Percentiles rank a stretch among this genome's conserved stretches.
phyloP scores from a whole-genome alignment of 2,113 vertebrate genomes.

The Hepsetus odoe region DNA sequence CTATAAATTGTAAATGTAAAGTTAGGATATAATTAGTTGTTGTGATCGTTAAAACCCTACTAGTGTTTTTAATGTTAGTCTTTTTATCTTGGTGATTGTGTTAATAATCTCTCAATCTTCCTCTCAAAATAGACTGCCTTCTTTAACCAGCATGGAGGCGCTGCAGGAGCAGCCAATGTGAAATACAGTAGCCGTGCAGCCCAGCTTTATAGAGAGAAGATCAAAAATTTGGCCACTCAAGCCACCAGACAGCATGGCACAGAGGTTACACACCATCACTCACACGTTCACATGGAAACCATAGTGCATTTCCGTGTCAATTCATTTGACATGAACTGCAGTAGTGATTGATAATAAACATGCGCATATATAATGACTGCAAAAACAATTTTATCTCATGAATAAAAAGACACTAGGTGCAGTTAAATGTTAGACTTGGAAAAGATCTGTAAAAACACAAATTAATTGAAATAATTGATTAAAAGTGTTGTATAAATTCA shows the following conservation, averaged over 20 bases:
- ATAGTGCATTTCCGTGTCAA: no score
- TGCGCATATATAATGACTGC: not conserved
- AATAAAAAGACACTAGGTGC: no score
- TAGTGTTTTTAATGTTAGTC: no score
- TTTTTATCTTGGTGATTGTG: not conserved
- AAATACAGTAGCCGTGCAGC: constrained; percentile 92
- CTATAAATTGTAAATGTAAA: no score
- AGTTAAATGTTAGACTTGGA: no score
- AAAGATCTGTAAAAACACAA: no score
- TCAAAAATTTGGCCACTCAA: constrained; percentile 84
- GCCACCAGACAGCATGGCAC: constrained; percentile 87
- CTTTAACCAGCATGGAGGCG: constrained; percentile 89
- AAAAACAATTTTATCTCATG: no score
- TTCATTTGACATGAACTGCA: not conserved
- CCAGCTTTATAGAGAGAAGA: constrained; percentile 87
- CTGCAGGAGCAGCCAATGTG: constrained; percentile 81
- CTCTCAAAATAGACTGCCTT: constrained; percentile 77
- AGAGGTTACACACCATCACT: constrained; percentile 72
- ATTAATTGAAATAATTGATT: no score
- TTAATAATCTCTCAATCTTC: constrained; percentile 18
- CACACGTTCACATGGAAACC: not conserved
- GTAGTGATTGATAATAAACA: not conserved
- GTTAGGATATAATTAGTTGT: no score
- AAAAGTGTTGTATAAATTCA: no score
- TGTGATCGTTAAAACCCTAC: no score